phyloP scores from a whole-genome alignment of 2,113 vertebrate genomes.

The Sapayoa aenigma region DNA sequence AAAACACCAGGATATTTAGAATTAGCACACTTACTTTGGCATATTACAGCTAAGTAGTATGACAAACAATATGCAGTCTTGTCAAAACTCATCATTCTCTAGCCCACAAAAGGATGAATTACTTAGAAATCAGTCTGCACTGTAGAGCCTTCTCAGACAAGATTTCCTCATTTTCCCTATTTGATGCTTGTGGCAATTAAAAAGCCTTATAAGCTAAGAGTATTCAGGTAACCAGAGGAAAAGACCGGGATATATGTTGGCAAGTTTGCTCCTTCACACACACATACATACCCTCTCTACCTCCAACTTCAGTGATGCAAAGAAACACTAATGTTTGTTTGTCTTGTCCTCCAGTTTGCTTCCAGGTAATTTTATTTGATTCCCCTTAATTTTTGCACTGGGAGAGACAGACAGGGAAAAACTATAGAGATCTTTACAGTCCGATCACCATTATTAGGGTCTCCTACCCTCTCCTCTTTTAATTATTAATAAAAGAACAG shows the following conservation, averaged over 20 bases:
- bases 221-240: neutral
- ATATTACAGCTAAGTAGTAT: neutral
- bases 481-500: neutral
- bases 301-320: neutral
- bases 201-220: neutral
- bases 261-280: neutral
- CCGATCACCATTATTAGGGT: neutral
- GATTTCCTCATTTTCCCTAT: neutral
- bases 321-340: neutral
- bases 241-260: neutral
- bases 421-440: neutral
- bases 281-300: too few species aligned
- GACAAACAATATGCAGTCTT: neutral
- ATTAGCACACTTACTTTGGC: neutral
- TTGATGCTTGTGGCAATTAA: neutral
- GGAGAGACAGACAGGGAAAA: neutral
- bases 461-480: neutral
- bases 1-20: neutral
- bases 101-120: neutral
- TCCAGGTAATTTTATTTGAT: neutral
- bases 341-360: neutral
- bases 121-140: neutral
- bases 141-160: neutral
- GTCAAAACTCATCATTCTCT: neutral
- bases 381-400: neutral